Conservation (phyloP, 2,888 invertebrate species). For the Lobophora halterata region DNA sequence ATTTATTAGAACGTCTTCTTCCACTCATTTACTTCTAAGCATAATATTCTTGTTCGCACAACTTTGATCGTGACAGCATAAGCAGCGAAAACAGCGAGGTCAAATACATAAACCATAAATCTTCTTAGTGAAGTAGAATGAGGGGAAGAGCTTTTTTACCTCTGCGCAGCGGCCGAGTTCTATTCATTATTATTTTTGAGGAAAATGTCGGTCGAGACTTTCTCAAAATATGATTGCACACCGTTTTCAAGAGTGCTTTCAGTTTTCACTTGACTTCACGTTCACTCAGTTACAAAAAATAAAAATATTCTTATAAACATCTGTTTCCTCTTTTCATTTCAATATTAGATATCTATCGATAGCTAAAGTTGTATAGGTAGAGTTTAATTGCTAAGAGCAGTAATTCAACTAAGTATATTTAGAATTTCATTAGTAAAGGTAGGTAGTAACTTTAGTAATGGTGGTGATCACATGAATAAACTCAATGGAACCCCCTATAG, state of each 20-base stretch:
- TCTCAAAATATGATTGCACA: slow-evolving; percentile 30
- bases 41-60: slow-evolving; percentile 55
- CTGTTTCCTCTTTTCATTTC: too few relatives aligned
- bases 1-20: slow-evolving; percentile 43
- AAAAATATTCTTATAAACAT: too few relatives aligned
- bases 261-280: slow-evolving; percentile 15
- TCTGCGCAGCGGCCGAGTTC: slow-evolving; percentile 52
- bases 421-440: too few relatives aligned
- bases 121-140: slow-evolving; percentile 53
- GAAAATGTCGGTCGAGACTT: slow-evolving; percentile 30
- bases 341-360: too few relatives aligned
- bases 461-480: slow-evolving; percentile 2
- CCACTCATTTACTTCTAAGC: slow-evolving; percentile 41
- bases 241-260: slow-evolving; percentile 24
- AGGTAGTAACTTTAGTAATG: too few relatives aligned
- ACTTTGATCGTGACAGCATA: slow-evolving; percentile 59
- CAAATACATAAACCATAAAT: slow-evolving; percentile 70
- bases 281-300: not conserved
- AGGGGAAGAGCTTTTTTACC: slow-evolving; percentile 52
- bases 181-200: slow-evolving; percentile 58
- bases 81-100: slow-evolving; percentile 56
- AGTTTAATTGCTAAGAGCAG: too few relatives aligned
- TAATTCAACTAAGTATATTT: too few relatives aligned
- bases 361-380: too few relatives aligned
- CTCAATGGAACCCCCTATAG: not conserved